Conservation (phyloP, 2,888 invertebrate species). For the Celastrina argiolus region DNA sequence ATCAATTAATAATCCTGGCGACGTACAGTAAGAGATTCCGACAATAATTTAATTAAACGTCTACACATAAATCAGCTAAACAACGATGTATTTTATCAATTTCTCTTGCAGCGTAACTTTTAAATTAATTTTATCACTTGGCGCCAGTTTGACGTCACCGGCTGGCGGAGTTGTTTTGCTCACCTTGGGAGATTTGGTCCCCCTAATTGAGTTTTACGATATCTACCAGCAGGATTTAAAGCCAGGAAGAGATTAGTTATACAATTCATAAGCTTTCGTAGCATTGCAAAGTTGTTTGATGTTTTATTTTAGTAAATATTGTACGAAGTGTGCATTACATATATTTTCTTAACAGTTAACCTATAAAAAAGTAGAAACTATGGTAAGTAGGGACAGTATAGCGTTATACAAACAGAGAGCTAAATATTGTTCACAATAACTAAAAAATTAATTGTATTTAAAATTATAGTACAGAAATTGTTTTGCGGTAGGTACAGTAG, state of each 20-base stretch:
- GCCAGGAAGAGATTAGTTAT: not conserved
- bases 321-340: no score
- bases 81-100: slow-evolving; percentile 12
- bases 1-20: slow-evolving; percentile 1
- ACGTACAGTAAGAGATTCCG: not conserved
- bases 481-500: no score
- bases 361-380: no score
- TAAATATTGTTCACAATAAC: no score
- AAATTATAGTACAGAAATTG: no score
- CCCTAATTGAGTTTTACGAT: slow-evolving; percentile 21
- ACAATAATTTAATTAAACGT: not conserved
- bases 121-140: slow-evolving; percentile 20
- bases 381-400: no score
- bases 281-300: not conserved
- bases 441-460: no score
- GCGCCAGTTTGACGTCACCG: slow-evolving; percentile 18
- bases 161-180: slow-evolving; percentile 12
- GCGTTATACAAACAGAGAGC: no score
- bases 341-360: no score
- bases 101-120: slow-evolving; percentile 14
- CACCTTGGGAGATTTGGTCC: slow-evolving; percentile 19
- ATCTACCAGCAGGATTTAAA: slow-evolving; percentile 7
- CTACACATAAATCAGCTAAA: slow-evolving; percentile 12
- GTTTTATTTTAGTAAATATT: not conserved
- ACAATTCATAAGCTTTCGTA: not conserved